phyloP scores from a whole-genome alignment of 2,888 invertebrate species.

The Ornithoptera alexandrae region DNA sequence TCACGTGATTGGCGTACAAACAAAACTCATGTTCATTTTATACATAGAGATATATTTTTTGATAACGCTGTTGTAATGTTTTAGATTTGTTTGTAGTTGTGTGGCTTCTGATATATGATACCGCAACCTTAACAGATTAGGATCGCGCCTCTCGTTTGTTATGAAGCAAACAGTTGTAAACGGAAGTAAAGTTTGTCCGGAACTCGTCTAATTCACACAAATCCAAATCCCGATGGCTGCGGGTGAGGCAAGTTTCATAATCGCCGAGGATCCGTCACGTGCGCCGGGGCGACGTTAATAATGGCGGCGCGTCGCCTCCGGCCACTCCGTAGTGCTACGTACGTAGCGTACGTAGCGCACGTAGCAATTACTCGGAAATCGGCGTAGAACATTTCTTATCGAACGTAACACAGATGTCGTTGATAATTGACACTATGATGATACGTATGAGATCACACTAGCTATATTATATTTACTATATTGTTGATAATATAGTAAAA shows the following conservation, averaged over 20 bases:
- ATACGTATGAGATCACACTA: too few species aligned
- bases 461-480: too few species aligned
- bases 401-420: background rate
- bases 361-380: slow-evolving; percentile 15
- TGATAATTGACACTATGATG: too few species aligned
- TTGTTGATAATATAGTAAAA: too few species aligned
- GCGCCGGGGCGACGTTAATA: slow-evolving; percentile 34
- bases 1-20: too few species aligned
- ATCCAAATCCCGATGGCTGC: slow-evolving; percentile 25
- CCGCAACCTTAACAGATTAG: slow-evolving; percentile 13
- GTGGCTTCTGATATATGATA: background rate
- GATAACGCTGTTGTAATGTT: background rate
- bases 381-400: slow-evolving; percentile 13
- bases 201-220: slow-evolving; percentile 27
- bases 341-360: background rate
- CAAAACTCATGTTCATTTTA: too few species aligned
- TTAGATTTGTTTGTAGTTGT: background rate
- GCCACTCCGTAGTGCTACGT: background rate
- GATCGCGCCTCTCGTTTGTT: slow-evolving; percentile 19
- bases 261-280: slow-evolving; percentile 33
- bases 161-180: slow-evolving; percentile 27
- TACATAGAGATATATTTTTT: too few species aligned
- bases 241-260: slow-evolving; percentile 28
- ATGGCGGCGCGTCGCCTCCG: slow-evolving; percentile 27
- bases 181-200: slow-evolving; percentile 15